phyloP scores from a whole-genome alignment of 1,140 invertebrate species.

The Cotesia glomerata region DNA sequence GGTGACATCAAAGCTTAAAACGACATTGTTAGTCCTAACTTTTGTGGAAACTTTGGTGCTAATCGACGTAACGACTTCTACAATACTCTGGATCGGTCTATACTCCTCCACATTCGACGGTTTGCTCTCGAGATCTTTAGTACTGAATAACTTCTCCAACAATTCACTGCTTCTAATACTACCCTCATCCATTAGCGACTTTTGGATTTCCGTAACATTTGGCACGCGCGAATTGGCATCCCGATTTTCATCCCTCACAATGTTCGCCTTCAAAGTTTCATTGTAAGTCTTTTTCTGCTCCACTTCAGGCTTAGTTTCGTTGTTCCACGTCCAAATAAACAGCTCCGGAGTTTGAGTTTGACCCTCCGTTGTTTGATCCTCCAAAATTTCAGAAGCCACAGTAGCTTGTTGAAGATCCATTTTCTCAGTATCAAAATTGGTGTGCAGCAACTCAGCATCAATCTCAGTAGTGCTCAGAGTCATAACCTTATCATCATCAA shows the following conservation, averaged over 20 bases:
- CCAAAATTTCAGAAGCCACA: not conserved
- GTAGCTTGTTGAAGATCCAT: not conserved
- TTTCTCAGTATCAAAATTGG: constrained; percentile 32
- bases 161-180: constrained; percentile 37
- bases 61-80: constrained; percentile 59
- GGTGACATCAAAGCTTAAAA: constrained; percentile 44
- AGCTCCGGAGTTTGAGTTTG: constrained; percentile 10
- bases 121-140: constrained; percentile 17
- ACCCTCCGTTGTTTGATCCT: not conserved
- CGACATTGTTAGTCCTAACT: constrained; percentile 44
- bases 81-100: constrained; percentile 45
- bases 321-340: constrained; percentile 19
- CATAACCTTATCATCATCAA: constrained; percentile 38
- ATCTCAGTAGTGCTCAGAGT: constrained; percentile 38
- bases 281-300: constrained; percentile 47
- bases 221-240: constrained; percentile 46
- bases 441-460: constrained; percentile 41
- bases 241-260: constrained; percentile 47
- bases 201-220: constrained; percentile 50
- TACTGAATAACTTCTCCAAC: constrained; percentile 47
- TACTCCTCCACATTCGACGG: not conserved
- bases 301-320: constrained; percentile 18
- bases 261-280: constrained; percentile 53
- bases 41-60: constrained; percentile 57
- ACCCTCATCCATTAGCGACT: constrained; percentile 21